Evolutionary conservation across 2,888 invertebrate species (phyloP), one percentile per base, ranked within the genome.

Genomic region (Andrena camellia): DNA sequence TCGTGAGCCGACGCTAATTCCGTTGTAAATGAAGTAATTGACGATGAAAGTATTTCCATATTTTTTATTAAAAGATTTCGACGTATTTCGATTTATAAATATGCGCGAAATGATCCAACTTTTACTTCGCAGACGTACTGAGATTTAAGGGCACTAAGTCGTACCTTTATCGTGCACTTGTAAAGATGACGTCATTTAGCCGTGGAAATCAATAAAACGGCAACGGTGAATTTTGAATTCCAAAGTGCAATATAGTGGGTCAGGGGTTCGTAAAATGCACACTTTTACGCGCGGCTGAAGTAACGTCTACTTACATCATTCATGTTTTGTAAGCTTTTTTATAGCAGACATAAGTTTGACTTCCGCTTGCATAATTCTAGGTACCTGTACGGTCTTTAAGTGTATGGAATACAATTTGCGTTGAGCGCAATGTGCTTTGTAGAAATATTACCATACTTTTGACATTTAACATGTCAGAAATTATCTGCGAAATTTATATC

Each of bases 341-440:
- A 57, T 57, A 26, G 67, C 6, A 33, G 68, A 52, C 54, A 64
- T 31, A 35, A 10, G 7, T 17, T 72, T 76, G 63, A 48, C 42
- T 59, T 33, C 10, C 26, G 48, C 10, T 13, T 57, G 57, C 57
- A 57, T 57, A 57, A 57, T 57, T 57, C 23, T 23, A 57, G 26
- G 4, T 13, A 26, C 20, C 13, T 13, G 23, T 23, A 23, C 10
- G 26, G 57, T 57, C 57, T 42, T 42, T 42, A 42, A 57, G 20
- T 8, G 20, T 23, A 57, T 57, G 10, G 4, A 57, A 57, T 20
- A 23, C 1, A 57, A 57, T 57, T 20, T 10, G 57, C 23, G 23
- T 26, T 26, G 1, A 26, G 20, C 23, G 57, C 57, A 5, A 10
- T 23, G 23, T 57, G 10, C 17, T 17, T 42, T 42, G 13, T 17